A percentile compares a stretch with the other conserved stretches of the same genome.
These are phyloP conservation scores for Cephus nigrinus DNA, from an alignment of 2,888 invertebrate species.

Conservation along the genomic window DNA sequence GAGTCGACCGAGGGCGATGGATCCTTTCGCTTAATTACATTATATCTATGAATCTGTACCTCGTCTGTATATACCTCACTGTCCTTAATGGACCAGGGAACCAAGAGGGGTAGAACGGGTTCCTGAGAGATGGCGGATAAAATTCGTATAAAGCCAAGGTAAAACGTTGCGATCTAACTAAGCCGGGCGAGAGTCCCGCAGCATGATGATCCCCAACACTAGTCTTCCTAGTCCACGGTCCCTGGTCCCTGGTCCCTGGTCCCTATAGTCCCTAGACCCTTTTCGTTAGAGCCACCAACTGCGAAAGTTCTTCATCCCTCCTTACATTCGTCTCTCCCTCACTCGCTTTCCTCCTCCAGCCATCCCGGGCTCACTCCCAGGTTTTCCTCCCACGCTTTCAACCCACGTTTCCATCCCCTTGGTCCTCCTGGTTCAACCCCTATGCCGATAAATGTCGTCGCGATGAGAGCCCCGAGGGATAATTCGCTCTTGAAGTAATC, in stretches of 20 bases:
- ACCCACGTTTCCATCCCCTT: neutral
- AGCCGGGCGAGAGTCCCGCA: neutral
- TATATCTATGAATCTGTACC: neutral
- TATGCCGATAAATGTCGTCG: neutral
- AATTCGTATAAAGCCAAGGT: neutral
- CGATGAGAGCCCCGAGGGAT: neutral
- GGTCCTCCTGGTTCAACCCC: neutral
- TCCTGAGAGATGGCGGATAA: neutral
- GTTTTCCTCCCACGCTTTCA: neutral
- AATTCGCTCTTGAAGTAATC: neutral
- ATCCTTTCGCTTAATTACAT: neutral
- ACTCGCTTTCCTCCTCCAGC: neutral
- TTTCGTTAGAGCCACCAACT: neutral
- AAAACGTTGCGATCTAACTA: neutral
- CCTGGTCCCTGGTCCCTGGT: too few relatives aligned
- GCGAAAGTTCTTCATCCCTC: neutral
- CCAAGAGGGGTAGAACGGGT: neutral
- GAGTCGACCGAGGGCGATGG: neutral
- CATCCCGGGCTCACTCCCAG: neutral
- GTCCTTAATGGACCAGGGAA: neutral
- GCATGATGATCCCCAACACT: neutral
- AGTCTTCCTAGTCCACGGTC: neutral
- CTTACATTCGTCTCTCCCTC: neutral
- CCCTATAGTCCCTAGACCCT: neutral
- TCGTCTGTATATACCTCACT: neutral